Evolutionary conservation across 2,797 vertebrate species (phyloP), one percentile per base, ranked within the genome.

Genomic region (Zenarchopterus dispar): DNA sequence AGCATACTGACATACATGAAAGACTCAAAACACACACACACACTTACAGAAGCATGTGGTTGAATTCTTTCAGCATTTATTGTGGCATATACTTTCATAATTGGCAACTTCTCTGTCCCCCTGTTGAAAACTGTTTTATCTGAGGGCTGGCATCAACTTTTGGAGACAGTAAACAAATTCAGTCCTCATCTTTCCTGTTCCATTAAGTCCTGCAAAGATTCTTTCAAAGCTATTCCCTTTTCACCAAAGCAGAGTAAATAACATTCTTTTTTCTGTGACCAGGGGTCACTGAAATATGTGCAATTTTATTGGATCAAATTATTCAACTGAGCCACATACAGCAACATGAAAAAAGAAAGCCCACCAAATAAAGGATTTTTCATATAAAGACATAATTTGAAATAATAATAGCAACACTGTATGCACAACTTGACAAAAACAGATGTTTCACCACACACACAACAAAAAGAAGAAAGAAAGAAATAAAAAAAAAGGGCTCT

Each of bases 81-180:
- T 66, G 26, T 33, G 26, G 13, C 18, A 36, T 43, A 36, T 62
- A 49, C 71, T 75, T 68, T 28, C 2, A 7, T 46, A 60, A 77
- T 74, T 62, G 64, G 46, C 61, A 48, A 11, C 9, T 78, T 80
- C 57, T 49, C 39, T 60, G 28, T 2, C 39, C 44, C n/a, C 21
- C 17, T 28, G 57, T 73, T 62, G 60, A 71, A 59, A 53, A 11
- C 41, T 1, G 44, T 76, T 63, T 53, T 80, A 39, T 64, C 56
- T 21, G 52, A 68, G 58, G 67, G 61, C 28, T 64, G 46, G 31
- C 19, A 42, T 75, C 59, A 41, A 31, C 46, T 52, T 52, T 57
- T 42, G 8, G 17, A 56, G 28, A 28, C 11, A 16, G 56, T 76
- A 70, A 83, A 81, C 50, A 81, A 69, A 56, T 5, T 2, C 31